These are phyloP conservation scores for Chloropsis cyanopogon DNA, from an alignment of 2,113 vertebrate species.

Conservation along the genomic window DNA sequence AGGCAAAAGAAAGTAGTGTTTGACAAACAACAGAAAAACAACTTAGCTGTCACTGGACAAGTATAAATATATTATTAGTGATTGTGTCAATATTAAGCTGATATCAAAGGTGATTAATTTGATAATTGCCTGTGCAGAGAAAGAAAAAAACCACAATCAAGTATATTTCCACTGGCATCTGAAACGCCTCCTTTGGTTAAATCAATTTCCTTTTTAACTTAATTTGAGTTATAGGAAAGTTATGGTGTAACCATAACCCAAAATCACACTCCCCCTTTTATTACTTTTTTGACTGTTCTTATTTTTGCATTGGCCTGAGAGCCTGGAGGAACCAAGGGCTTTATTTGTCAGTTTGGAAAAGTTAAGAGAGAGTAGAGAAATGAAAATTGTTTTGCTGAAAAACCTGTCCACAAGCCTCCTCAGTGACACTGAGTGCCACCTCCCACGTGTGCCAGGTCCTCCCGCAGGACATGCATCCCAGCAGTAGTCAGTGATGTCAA, in stretches of 20 bases:
- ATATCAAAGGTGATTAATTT: conserved; percentile 29
- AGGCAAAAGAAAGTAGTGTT: background rate
- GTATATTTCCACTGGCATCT: background rate
- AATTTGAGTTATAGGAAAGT: conserved; percentile 1
- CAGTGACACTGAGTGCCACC: background rate
- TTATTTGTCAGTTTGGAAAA: background rate
- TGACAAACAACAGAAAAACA: background rate
- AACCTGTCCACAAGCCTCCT: background rate
- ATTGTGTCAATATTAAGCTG: background rate
- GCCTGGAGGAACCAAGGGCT: background rate
- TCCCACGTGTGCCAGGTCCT: background rate
- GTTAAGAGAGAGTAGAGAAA: background rate
- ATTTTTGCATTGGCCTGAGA: background rate
- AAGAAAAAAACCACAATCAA: background rate
- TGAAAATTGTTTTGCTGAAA: background rate
- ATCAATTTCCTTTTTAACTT: conserved; percentile 22
- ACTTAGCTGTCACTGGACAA: background rate
- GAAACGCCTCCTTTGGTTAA: background rate
- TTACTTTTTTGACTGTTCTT: background rate
- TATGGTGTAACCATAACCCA: background rate
- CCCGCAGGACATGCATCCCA: background rate
- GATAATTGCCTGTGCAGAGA: conserved; percentile 5
- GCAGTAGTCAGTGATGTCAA: background rate
- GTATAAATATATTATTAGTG: background rate
- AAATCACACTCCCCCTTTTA: background rate